These are phyloP conservation scores for Zaprionus taronus DNA, from an alignment of 1,140 invertebrate species.

Conservation along the genomic window DNA sequence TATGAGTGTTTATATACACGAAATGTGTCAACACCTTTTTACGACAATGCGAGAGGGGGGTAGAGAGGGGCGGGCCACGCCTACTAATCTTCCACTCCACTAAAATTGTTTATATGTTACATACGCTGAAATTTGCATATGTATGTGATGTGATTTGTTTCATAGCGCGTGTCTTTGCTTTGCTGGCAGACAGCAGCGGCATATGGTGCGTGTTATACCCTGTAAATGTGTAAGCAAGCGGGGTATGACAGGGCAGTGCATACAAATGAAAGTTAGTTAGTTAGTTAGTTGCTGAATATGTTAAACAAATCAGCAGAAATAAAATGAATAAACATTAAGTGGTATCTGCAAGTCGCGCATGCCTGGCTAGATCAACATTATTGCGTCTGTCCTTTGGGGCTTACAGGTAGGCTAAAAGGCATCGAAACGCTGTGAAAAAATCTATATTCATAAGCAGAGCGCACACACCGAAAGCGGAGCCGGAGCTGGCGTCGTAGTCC, in stretches of 20 bases:
- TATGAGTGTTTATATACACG: conserved; percentile 41
- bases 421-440: conserved; percentile 54
- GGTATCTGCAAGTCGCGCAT: conserved; percentile 3
- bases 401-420: conserved; percentile 24
- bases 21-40: conserved; percentile 81
- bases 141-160: conserved; percentile 47
- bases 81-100: conserved; percentile 61
- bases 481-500: conserved; percentile 2
- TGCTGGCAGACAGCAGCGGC: conserved; percentile 61
- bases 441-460: conserved; percentile 73
- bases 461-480: conserved; percentile 34
- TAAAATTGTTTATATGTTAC: conserved; percentile 41
- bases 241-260: not conserved
- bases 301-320: not conserved
- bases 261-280: no score
- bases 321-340: not conserved
- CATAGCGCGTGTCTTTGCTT: conserved; percentile 43
- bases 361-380: not conserved
- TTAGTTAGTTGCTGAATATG: not conserved
- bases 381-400: not conserved
- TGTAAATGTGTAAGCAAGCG: not conserved
- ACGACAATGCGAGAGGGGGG: not conserved
- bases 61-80: conserved; percentile 3
- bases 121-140: conserved; percentile 42
- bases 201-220: conserved; percentile 47